Conservation (phyloP, 2,113 vertebrate species). For the Gambusia affinis region DNA sequence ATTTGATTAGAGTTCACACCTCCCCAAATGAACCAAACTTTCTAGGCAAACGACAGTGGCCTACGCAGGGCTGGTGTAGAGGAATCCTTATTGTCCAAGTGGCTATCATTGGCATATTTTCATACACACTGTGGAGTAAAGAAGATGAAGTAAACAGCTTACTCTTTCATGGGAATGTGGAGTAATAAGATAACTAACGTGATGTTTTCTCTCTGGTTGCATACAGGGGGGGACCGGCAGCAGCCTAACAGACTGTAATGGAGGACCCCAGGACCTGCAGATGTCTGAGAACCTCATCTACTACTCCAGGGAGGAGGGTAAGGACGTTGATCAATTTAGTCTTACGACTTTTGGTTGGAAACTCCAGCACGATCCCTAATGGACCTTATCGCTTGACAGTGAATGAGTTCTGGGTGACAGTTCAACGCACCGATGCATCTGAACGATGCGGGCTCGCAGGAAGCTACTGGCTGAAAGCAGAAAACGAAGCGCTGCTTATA, state of each 20-base stretch:
- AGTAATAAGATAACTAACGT: neutral
- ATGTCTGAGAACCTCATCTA: constrained; percentile 98
- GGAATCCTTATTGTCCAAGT: neutral
- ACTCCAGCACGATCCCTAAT: neutral
- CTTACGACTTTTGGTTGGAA: neutral
- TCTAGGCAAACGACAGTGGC: no score
- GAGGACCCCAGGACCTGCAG: constrained; percentile 79
- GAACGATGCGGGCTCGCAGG: constrained; percentile 88
- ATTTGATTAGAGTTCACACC: no score
- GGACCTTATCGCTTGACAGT: constrained; percentile 55
- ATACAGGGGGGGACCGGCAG: constrained; percentile 71
- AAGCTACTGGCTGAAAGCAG: constrained; percentile 87
- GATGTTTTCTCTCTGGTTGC: neutral
- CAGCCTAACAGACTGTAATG: constrained; percentile 58
- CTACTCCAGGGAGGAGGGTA: constrained; percentile 91
- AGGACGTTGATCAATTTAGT: constrained; percentile 12
- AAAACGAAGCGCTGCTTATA: constrained; percentile 83
- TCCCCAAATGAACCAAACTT: no score
- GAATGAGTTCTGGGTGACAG: constrained; percentile 89
- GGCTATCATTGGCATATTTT: neutral
- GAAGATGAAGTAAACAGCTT: neutral
- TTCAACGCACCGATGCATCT: constrained; percentile 91
- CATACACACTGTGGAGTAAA: neutral
- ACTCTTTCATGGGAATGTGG: neutral
- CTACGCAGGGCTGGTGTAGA: no score